A percentile compares a stretch with the other conserved stretches of the same genome.
Conservation (phyloP, 2,797 vertebrate genomes). For the Eutrigla gurnardus region DNA sequence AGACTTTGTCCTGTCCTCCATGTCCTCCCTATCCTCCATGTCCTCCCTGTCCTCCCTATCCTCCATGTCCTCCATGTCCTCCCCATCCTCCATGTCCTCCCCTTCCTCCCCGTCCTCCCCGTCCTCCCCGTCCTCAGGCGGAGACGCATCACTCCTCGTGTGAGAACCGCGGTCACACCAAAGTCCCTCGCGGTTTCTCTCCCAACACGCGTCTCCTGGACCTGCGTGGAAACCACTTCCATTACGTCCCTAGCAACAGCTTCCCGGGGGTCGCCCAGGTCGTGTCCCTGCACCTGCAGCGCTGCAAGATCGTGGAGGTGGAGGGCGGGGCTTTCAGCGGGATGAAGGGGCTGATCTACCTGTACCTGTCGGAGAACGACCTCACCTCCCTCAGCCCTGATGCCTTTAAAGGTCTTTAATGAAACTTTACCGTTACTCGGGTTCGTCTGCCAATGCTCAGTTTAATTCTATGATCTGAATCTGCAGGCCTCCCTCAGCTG, state of each 20-base stretch:
- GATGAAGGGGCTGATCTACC: conserved; percentile 91
- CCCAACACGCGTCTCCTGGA: conserved; percentile 87
- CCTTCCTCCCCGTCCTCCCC: too few relatives aligned
- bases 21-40: too few relatives aligned
- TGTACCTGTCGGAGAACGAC: conserved; percentile 92
- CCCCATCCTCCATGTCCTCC: too few relatives aligned
- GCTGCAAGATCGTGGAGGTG: conserved; percentile 85
- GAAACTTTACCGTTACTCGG: too few relatives aligned
- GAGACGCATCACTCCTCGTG: conserved; percentile 88
- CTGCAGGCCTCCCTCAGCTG: conserved; percentile 83
- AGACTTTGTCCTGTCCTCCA: too few relatives aligned
- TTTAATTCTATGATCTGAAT: not conserved
- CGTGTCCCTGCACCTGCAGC: conserved; percentile 93
- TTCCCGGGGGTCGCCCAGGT: conserved; percentile 86
- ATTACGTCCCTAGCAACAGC: conserved; percentile 82
- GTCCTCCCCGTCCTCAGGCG: conserved; percentile 40
- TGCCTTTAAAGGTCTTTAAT: conserved; percentile 83
- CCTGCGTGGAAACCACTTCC: conserved; percentile 87
- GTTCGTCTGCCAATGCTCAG: too few relatives aligned
- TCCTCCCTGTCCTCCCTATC: too few relatives aligned
- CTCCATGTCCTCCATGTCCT: too few relatives aligned
- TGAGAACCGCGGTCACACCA: conserved; percentile 84
- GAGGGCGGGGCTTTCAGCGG: conserved; percentile 86
- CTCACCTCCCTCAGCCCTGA: conserved; percentile 84
- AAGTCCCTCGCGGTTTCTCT: conserved; percentile 91